Percentiles rank a stretch among this genome's conserved stretches.
phyloP scores from a whole-genome alignment of 2,797 vertebrate species.

The Melanotaenia nigrans region DNA sequence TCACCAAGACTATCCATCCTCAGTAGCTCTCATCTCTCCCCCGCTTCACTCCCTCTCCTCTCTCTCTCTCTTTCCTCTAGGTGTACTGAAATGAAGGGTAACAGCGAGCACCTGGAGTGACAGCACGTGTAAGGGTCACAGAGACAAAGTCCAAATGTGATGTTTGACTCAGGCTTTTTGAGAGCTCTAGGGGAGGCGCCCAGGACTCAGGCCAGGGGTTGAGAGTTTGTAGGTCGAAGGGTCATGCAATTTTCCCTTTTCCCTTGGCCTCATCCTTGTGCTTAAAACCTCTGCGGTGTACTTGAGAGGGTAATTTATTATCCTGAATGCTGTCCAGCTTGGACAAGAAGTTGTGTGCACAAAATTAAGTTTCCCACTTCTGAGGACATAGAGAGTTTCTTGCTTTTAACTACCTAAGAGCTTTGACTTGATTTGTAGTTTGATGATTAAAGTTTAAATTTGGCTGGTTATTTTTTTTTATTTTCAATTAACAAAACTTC shows the following conservation, averaged over 20 bases:
- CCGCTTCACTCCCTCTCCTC: neutral
- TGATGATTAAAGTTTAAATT: neutral
- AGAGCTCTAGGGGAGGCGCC: conserved; percentile 71
- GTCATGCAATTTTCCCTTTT: conserved; percentile 82
- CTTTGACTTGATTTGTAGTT: conserved; percentile 4
- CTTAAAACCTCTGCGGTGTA: conserved; percentile 81
- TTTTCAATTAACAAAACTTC: neutral
- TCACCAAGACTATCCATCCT: conserved; percentile 82
- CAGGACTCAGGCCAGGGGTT: conserved; percentile 80
- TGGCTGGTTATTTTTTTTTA: neutral
- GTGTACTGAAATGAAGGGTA: conserved; percentile 66
- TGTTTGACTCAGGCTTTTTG: conserved; percentile 60
- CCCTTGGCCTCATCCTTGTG: conserved; percentile 74
- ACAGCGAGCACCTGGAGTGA: conserved; percentile 58
- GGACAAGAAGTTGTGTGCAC: conserved; percentile 52
- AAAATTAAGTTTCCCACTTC: conserved; percentile 56
- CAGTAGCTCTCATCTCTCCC: conserved; percentile 44
- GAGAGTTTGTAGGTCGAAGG: conserved; percentile 83
- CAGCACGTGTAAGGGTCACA: conserved; percentile 63
- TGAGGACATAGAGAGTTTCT: conserved; percentile 40
- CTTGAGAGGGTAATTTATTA: conserved; percentile 86
- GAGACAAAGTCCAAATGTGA: conserved; percentile 69
- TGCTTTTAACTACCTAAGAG: conserved; percentile 10
- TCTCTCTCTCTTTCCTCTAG: conserved; percentile 32
- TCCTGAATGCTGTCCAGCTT: conserved; percentile 60